These are phyloP conservation scores for Acanthosepion pharaonis DNA, from an alignment of 2,888 invertebrate species.

Conservation along the genomic window DNA sequence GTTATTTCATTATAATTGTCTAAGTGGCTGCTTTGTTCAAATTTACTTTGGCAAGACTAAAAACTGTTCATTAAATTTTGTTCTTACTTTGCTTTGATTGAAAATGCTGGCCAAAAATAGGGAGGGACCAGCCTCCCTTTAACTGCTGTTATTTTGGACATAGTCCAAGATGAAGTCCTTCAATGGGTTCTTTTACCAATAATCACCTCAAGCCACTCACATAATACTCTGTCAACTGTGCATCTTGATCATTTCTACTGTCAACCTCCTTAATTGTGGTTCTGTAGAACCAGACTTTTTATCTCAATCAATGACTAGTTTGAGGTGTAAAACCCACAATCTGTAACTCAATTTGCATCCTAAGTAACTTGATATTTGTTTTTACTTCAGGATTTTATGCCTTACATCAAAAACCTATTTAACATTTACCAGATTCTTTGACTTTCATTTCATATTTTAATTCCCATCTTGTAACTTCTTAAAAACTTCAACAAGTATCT, in stretches of 20 bases:
- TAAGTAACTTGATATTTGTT: too few relatives aligned
- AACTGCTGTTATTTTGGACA: neutral
- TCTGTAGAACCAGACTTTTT: too few relatives aligned
- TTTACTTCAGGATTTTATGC: too few relatives aligned
- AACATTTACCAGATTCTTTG: too few relatives aligned
- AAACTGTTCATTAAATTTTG: neutral
- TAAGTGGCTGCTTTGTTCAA: neutral
- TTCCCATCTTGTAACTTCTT: too few relatives aligned
- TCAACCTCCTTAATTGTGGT: neutral
- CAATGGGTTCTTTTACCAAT: neutral
- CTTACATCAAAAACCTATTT: too few relatives aligned
- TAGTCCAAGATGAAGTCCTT: neutral
- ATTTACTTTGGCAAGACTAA: conserved; percentile 6
- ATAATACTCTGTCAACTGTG: neutral
- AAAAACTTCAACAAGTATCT: too few relatives aligned
- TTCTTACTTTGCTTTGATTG: neutral
- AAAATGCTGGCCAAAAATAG: neutral
- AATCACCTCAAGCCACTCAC: neutral
- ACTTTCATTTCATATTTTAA: too few relatives aligned
- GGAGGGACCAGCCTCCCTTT: neutral
- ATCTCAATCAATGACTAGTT: too few relatives aligned
- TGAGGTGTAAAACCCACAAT: too few relatives aligned
- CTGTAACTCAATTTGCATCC: too few relatives aligned
- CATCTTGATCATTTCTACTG: neutral
- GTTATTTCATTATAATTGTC: neutral